Evolutionary conservation across 2,797 vertebrate genomes (phyloP).

Genomic region (Chaetophractus vellerosus): DNA sequence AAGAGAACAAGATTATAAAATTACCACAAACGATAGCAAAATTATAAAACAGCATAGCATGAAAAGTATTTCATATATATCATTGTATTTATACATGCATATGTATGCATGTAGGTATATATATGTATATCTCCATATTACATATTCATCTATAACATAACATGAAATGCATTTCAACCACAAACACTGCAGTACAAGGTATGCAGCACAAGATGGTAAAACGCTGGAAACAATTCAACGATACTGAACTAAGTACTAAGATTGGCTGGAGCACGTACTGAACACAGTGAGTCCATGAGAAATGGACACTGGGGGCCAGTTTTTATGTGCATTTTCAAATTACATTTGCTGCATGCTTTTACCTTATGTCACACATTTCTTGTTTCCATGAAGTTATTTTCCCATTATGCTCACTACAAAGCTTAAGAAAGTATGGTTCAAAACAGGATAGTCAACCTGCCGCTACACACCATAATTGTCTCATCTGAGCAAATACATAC

Average conservation of each 20-base stretch:
- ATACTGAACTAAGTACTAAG: background rate
- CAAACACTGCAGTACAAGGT: background rate
- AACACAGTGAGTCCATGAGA: background rate
- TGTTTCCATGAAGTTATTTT: constrained; percentile 25
- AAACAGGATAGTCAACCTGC: background rate
- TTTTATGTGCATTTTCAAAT: constrained; percentile 36
- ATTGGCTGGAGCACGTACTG: background rate
- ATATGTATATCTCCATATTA: background rate
- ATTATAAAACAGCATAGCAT: background rate
- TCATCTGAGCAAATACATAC: background rate
- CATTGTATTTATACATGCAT: background rate
- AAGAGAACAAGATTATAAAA: constrained; percentile 33
- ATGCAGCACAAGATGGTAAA: background rate
- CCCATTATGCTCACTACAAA: constrained; percentile 11
- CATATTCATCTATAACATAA: background rate
- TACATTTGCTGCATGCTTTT: background rate
- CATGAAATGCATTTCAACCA: background rate
- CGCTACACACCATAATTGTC: background rate
- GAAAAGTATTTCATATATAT: background rate
- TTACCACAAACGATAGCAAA: constrained; percentile 4
- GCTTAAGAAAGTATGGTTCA: constrained; percentile 12
- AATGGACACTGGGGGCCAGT: background rate
- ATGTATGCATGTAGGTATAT: background rate
- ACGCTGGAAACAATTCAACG: background rate
- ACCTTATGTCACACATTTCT: constrained; percentile 38